Percentiles rank a stretch among this genome's conserved stretches.
phyloP scores from a whole-genome alignment of 2,797 vertebrate species.

The Gambusia yucatana region DNA sequence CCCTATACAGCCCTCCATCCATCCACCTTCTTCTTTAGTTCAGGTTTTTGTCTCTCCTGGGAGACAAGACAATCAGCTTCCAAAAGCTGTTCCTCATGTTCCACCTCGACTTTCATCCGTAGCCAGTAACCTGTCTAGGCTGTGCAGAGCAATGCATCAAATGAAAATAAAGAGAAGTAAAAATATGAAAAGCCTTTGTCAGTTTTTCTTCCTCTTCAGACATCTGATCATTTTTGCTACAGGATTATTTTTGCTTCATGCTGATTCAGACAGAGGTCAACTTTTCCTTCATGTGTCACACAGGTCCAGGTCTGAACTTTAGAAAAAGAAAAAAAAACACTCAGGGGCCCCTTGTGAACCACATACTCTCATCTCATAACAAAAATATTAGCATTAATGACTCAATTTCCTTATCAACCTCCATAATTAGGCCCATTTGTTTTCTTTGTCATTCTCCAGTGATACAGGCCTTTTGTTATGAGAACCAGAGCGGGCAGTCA shows the following conservation, averaged over 20 bases:
- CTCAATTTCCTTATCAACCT: constrained; percentile 73
- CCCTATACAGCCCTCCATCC: constrained; percentile 12
- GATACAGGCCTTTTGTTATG: constrained; percentile 66
- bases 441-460: constrained; percentile 71
- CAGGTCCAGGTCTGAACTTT: constrained; percentile 38
- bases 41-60: constrained; percentile 32
- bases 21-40: constrained; percentile 36
- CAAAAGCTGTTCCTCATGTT: constrained; percentile 34
- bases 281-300: constrained; percentile 25
- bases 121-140: constrained; percentile 53
- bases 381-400: constrained; percentile 74
- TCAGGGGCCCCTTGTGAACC: constrained; percentile 42
- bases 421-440: constrained; percentile 69
- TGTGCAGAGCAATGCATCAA: constrained; percentile 24
- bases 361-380: constrained; percentile 63
- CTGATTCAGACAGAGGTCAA: constrained; percentile 22
- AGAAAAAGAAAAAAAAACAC: constrained; percentile 43
- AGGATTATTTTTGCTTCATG: constrained; percentile 13
- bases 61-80: constrained; percentile 40
- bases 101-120: constrained; percentile 59
- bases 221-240: constrained; percentile 57
- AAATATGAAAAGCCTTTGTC: constrained; percentile 17
- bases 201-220: constrained; percentile 50
- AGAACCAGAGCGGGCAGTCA: constrained; percentile 47
- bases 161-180: constrained; percentile 22